These are phyloP conservation scores for Parus major DNA, from an alignment of 2,113 vertebrate genomes.

Conservation along the genomic window DNA sequence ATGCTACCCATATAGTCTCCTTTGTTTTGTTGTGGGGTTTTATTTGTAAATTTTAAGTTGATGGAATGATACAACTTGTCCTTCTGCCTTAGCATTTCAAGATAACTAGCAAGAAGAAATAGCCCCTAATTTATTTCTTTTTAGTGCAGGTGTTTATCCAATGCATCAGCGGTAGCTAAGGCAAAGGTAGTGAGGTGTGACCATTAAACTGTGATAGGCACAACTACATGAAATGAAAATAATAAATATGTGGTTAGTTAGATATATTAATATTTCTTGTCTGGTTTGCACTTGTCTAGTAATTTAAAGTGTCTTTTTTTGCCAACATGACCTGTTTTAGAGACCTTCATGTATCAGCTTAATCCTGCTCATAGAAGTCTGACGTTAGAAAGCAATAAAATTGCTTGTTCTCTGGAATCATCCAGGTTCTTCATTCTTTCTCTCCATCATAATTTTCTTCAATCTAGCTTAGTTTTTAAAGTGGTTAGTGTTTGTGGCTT, in stretches of 20 bases:
- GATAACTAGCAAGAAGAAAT: neutral
- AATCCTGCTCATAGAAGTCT: neutral
- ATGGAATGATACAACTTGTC: neutral
- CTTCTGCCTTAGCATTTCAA: neutral
- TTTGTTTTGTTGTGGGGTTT: neutral
- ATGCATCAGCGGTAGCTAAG: neutral
- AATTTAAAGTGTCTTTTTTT: neutral
- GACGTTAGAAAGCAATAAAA: neutral
- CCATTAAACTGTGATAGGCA: neutral
- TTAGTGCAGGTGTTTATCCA: neutral
- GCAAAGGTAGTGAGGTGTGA: neutral
- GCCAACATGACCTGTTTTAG: neutral
- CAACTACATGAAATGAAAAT: neutral
- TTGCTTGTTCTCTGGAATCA: neutral
- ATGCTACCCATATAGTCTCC: neutral
- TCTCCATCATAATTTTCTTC: neutral
- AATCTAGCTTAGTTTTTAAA: neutral
- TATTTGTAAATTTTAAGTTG: neutral
- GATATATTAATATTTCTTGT: neutral
- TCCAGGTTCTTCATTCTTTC: neutral
- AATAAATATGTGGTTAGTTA: neutral
- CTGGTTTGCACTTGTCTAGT: neutral
- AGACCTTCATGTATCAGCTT: neutral
- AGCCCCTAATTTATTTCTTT: neutral
- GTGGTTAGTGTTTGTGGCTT: neutral